Evolutionary conservation across 2,113 vertebrate genomes (phyloP), one percentile per base, ranked within the genome.

Genomic region (Spizaetus ornatus): DNA sequence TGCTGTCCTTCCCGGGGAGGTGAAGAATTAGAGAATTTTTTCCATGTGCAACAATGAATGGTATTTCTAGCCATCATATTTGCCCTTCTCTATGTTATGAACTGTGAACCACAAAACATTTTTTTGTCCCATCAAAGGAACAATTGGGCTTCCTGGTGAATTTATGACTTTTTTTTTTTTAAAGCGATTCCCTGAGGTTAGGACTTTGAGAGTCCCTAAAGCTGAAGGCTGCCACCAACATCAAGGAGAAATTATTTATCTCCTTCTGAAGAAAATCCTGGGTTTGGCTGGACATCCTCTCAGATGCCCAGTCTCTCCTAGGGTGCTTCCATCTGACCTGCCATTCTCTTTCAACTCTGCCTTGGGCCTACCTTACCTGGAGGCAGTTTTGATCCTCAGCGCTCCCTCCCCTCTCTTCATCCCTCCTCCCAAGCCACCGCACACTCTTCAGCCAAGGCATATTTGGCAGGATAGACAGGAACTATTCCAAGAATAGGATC

Each of bases 391-490:
- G 88, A 50, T 89, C 78, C 90, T 91, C 80, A 56, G 26, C 16
- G 8, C 32, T 85, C 65, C 65, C 65, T 96, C 71, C 47, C 43
- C 31, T 85, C 61, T 50, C 53, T 69, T 86, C 91, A 77, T 76
- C 82, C 78, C 87, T 91, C 84, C 71, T 95, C 85, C 85, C 93
- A 95, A 58, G 53, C 66, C 74, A 78, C 66, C 48, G 36, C 74
- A 34, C 62, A 9, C 84, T 93, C 81, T 82, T 93, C 89, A 91
- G 95, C 96, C 96, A 96, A 96, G 90, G 42, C 90, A 9, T 66
- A 86, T 91, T 96, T 96, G 95, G 95, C 96, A 97, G 82, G 70
- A 61, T 76, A 73, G 91, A 42, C 78, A 96, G 96, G 96, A 97
- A 58, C 62, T 93, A 65, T 91, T 97, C 96, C 96, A 96, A 94